Evolutionary conservation across 2,888 invertebrate species (phyloP), one percentile per base, ranked within the genome.

Genomic region (Drosophila picticornis): DNA sequence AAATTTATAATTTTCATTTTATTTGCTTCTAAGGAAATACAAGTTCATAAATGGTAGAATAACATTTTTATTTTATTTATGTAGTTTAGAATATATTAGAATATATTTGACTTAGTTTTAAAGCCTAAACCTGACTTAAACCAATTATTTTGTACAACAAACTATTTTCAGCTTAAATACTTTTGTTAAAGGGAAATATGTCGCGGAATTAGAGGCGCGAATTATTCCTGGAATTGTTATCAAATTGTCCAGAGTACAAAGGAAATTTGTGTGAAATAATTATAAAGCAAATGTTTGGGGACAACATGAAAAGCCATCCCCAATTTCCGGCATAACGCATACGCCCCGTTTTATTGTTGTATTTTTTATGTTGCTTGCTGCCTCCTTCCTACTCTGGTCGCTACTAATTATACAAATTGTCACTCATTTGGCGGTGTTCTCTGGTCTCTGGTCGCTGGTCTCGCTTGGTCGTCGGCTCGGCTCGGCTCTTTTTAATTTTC

Each of bases 361-460:
- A 36, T 62, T 16, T 55, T 34, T 25, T 27, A 2, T 56, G 38
- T 51, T n/a, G 34, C 25, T 31, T 4, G 10, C 32, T 31, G 27
- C 63, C 22, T 10, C n/a, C 16, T 34, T 38, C 36, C 51, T 13
- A 22, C 48, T 43, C 13, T 31, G 58, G 19, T 50, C 16, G 29
- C 13, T 56, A 70, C 74, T 81, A 83, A 83, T 83, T 83, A 87
- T 78, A 87, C 81, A 84, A 83, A 83, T 87, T 83, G 83, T 83
- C 83, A 83, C 84, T 85, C 75, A 69, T 83, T 77, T 51, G 43
- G n/a, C 67, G 60, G 43, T 52, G 66, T 56, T 46, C 32, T 66
- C 25, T 55, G n/a, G 63, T 60, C 27, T 52, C 25, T 58, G 31
- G 63, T 60, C 27, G 48, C 25, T 58, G 31, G 43, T 11, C 46